These are phyloP conservation scores for Operophtera brumata DNA, from an alignment of 2,888 invertebrate genomes.

Conservation along the genomic window DNA sequence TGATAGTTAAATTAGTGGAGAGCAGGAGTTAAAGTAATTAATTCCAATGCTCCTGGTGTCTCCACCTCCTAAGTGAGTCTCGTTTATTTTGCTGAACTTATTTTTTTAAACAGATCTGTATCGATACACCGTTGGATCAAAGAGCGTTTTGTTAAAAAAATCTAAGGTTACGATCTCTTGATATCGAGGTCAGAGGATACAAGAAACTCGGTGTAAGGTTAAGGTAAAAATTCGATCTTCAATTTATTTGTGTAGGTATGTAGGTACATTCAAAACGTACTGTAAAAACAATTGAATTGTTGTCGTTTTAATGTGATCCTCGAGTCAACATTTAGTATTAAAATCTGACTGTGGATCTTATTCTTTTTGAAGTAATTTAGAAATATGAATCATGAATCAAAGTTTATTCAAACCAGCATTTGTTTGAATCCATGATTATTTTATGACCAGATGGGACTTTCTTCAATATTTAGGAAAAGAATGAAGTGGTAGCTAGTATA, in stretches of 20 bases:
- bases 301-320: too few species aligned
- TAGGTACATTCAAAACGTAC: slow-evolving; percentile 2
- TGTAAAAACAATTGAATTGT: background rate
- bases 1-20: too few species aligned
- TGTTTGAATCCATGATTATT: background rate
- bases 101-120: slow-evolving; percentile 14
- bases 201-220: background rate
- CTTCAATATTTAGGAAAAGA: background rate
- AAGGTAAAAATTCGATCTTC: slow-evolving; percentile 9
- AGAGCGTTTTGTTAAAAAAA: slow-evolving; percentile 7
- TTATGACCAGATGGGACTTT: slow-evolving; percentile 1
- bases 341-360: too few species aligned
- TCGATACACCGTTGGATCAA: slow-evolving; percentile 17
- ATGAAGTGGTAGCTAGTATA: background rate
- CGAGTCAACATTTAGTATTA: too few species aligned
- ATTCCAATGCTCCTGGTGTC: background rate
- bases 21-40: too few species aligned
- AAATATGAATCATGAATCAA: background rate
- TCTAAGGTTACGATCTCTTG: slow-evolving; percentile 10
- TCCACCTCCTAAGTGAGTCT: background rate
- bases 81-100: slow-evolving; percentile 14
- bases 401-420: background rate
- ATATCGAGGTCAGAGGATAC: slow-evolving; percentile 3
- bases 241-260: too few species aligned
- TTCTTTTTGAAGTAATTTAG: too few species aligned